Percentiles rank a stretch among this genome's conserved stretches.
phyloP scores from a whole-genome alignment of 1,140 invertebrate species.

The fruit fly (Drosophila melanogaster) region Release_6_plus_ISO1_MT NT_037436.4:10900501-10901000 shows the following conservation, averaged over 20 bases:
- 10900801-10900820: no score
- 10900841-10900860: no score
- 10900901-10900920: no score
- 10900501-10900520: constrained; percentile 72
- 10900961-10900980: not conserved
- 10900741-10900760: no score
- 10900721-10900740: not conserved
- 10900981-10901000: not conserved
- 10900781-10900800: no score
- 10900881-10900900: no score
- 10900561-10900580: constrained; percentile 58
- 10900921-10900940: not conserved
- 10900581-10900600: constrained; percentile 28
- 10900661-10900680: not conserved
- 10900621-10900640: not conserved
- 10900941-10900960: not conserved
- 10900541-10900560: constrained; percentile 71
- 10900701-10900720: not conserved
- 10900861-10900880: no score
- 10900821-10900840: no score
- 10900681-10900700: not conserved
- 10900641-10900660: not conserved
- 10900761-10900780: no score
- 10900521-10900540: constrained; percentile 64
- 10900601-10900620: constrained; percentile 24